phyloP scores from a whole-genome alignment of 2,113 vertebrate species.

The Circaetus gallicus region DNA sequence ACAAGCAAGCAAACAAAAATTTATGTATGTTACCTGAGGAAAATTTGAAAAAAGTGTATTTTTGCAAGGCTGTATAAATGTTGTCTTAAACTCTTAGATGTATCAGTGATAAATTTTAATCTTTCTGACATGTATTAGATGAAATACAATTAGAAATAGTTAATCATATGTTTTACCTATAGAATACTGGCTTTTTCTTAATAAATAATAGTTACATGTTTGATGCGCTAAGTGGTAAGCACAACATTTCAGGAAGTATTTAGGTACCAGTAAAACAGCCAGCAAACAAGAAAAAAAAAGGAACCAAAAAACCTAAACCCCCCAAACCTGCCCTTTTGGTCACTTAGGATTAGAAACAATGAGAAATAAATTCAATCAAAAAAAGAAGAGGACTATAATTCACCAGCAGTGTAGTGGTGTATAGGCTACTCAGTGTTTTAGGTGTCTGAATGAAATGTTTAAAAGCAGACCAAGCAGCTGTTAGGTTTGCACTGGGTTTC shows the following conservation, averaged over 20 bases:
- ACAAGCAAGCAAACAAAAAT: background rate
- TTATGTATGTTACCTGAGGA: background rate
- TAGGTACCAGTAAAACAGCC: background rate
- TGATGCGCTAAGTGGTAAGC: background rate
- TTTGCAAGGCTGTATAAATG: background rate
- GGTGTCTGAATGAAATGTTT: background rate
- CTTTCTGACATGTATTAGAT: background rate
- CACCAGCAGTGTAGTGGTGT: background rate
- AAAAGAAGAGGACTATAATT: background rate
- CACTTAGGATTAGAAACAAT: background rate
- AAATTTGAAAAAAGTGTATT: background rate
- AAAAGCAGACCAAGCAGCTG: background rate
- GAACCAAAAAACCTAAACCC: accelerated
- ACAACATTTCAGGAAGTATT: background rate
- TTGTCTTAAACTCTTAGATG: background rate
- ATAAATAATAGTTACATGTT: background rate
- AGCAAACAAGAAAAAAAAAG: accelerated
- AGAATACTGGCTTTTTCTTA: background rate
- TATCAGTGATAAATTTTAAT: background rate
- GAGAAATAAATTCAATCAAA: background rate
- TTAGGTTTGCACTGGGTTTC: background rate
- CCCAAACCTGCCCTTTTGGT: accelerated
- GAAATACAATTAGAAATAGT: background rate
- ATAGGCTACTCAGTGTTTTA: background rate
- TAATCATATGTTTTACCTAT: background rate